Base-by-base conservation (phyloP, 1,140 invertebrate species). In the Hyphantria cunea region DNA sequence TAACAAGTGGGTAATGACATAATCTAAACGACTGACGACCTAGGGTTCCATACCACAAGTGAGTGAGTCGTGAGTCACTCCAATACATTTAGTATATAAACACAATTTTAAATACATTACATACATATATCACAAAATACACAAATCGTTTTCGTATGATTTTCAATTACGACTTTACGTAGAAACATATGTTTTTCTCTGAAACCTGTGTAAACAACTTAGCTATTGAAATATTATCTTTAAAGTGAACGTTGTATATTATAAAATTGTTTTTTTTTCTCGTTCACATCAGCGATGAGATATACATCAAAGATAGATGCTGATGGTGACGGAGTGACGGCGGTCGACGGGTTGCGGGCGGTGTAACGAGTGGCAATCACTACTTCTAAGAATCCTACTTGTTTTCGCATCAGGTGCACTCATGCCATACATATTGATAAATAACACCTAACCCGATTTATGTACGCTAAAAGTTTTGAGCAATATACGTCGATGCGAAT, bases 1-100 rank as follows among this genome's bases (percentile, higher is more conserved):
- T 44, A 74, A 74, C 76, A 82, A 80, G 70, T 79, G 70, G 70
- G 73, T 77, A 80, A 83, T 82, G 80, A 85, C 76, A 83, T 85
- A 85, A 85, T 83, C 69, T 14, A 70, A 34, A 70, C 45, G 62
- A 67, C 63, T 71, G 75, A 70, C 72, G 69, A n/a, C n/a, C n/a
- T n/a, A n/a, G n/a, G n/a, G n/a, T 74, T 62, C 69, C 68, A 70
- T 78, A 74, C 78, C 72, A 68, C 60, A 72, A 72, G 48, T 52
- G n/a, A n/a, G n/a, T n/a, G n/a, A n/a, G 48, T 31, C 66, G 34
- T 84, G 81, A 84, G 70, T 81, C 81, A 84, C 69, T 63, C 75
- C 67, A 76, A 70, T 76, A 53, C 72, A 75, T 83, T 74, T 67
- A 71, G 33, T 34, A 11, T 48, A 55, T 3, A 25, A 25, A 25